A percentile compares a stretch with the other conserved stretches of the same genome.
phyloP scores from a whole-genome alignment of 1,140 invertebrate species.

The Neuroterus valhalla region DNA sequence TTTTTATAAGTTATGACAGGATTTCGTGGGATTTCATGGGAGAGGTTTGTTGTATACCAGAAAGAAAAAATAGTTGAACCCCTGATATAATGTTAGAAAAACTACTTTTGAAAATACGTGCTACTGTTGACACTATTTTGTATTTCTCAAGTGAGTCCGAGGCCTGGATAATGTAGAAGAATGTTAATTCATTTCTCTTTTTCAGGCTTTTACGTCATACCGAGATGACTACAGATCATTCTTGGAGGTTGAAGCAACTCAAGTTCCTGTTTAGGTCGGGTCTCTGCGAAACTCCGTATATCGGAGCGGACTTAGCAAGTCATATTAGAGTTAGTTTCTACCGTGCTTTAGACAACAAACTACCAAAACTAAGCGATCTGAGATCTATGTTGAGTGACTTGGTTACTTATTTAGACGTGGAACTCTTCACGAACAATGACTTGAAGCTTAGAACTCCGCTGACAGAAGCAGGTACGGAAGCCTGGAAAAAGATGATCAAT shows the following conservation, averaged over 20 bases:
- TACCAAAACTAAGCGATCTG: constrained; percentile 78
- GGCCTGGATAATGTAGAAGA: constrained; percentile 24
- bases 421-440: constrained; percentile 72
- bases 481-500: constrained; percentile 78
- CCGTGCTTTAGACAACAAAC: constrained; percentile 79
- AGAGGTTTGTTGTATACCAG: too few species aligned
- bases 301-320: constrained; percentile 77
- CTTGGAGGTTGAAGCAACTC: constrained; percentile 81
- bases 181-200: constrained; percentile 44
- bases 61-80: too few species aligned
- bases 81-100: too few species aligned
- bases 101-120: too few species aligned
- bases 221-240: constrained; percentile 75
- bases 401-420: constrained; percentile 75
- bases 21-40: too few species aligned
- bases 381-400: constrained; percentile 77
- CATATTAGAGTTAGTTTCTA: constrained; percentile 80
- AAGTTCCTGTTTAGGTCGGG: constrained; percentile 80
- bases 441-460: constrained; percentile 72
- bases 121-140: too few species aligned
- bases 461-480: constrained; percentile 74
- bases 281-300: constrained; percentile 78
- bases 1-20: too few species aligned
- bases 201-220: constrained; percentile 79
- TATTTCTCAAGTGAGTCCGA: too few species aligned